Conservation (phyloP, 2,888 invertebrate genomes). For the Catocala fraxini region DNA sequence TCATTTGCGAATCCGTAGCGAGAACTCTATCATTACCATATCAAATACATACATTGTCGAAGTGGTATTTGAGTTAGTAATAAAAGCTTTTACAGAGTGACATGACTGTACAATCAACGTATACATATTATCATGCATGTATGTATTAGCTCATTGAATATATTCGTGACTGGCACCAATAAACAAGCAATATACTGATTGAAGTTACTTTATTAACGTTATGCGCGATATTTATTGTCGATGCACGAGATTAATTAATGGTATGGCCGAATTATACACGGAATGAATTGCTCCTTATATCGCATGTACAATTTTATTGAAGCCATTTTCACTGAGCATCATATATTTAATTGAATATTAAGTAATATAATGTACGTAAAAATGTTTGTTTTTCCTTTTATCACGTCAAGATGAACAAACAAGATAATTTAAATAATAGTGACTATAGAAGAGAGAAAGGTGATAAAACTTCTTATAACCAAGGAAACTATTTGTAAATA, state of each 20-base stretch:
- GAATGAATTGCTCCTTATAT: conserved; percentile 37
- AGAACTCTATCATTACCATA: no score
- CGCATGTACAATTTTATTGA: conserved; percentile 44
- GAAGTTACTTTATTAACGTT: conserved; percentile 49
- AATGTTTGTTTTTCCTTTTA: no score
- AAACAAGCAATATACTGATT: conserved; percentile 48
- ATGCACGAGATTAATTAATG: conserved; percentile 42
- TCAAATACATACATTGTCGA: no score
- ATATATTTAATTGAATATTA: conserved; percentile 23
- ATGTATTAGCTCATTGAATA: conserved; percentile 24
- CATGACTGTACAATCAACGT: no score
- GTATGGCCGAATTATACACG: conserved; percentile 47
- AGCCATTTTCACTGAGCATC: conserved; percentile 26
- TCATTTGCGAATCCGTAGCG: no score
- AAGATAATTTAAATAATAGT: no score
- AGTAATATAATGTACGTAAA: conserved; percentile 17
- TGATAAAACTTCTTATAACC: no score
- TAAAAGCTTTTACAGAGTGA: no score
- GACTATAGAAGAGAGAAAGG: no score
- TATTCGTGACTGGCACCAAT: conserved; percentile 49
- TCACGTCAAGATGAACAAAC: no score
- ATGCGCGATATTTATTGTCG: conserved; percentile 42
- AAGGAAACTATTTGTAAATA: no score
- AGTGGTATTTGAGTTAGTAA: no score
- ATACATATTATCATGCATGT: conserved; percentile 11